A percentile compares a stretch with the other conserved stretches of the same genome.
Conservation (phyloP, 1,140 invertebrate genomes). For the Drosophila lini region DNA sequence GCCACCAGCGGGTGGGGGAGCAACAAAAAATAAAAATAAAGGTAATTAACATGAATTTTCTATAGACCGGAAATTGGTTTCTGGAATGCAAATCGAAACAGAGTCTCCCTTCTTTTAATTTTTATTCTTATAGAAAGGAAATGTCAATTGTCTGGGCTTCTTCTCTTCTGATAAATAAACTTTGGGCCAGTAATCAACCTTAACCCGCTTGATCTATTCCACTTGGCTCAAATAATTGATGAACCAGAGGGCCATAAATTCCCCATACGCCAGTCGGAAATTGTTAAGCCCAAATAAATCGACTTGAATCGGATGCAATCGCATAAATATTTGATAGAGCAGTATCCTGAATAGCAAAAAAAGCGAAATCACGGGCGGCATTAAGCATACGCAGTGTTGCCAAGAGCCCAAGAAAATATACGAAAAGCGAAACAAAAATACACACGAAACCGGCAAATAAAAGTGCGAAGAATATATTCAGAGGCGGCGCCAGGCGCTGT, state of each 20-base stretch:
- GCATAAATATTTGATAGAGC: constrained; percentile 79
- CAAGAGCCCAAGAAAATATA: constrained; percentile 23
- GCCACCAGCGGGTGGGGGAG: constrained; percentile 1
- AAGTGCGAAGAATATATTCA: constrained; percentile 48
- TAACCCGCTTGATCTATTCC: constrained; percentile 18
- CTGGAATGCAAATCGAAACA: background rate
- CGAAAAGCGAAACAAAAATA: constrained; percentile 12
- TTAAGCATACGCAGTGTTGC: constrained; percentile 71
- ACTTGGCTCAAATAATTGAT: constrained; percentile 69
- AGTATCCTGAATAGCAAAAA: constrained; percentile 36
- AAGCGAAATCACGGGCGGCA: constrained; percentile 52
- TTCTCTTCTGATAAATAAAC: constrained; percentile 7
- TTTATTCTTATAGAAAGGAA: constrained; percentile 13
- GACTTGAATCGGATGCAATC: constrained; percentile 70
- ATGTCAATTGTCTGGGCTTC: constrained; percentile 1
- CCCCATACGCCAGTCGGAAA: constrained; percentile 55
- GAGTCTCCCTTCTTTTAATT: constrained; percentile 7
- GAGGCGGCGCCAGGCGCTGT: constrained; percentile 43
- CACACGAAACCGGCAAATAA: constrained; percentile 13
- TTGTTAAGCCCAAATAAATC: constrained; percentile 73
- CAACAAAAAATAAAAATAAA: background rate
- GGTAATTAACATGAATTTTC: constrained; percentile 33
- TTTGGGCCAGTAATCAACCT: background rate
- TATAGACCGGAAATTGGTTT: constrained; percentile 35
- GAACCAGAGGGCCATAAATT: constrained; percentile 52